Percentiles rank a stretch among this genome's conserved stretches.
phyloP scores from a whole-genome alignment of 2,888 invertebrate genomes.

The Teinopalpus imperialis region DNA sequence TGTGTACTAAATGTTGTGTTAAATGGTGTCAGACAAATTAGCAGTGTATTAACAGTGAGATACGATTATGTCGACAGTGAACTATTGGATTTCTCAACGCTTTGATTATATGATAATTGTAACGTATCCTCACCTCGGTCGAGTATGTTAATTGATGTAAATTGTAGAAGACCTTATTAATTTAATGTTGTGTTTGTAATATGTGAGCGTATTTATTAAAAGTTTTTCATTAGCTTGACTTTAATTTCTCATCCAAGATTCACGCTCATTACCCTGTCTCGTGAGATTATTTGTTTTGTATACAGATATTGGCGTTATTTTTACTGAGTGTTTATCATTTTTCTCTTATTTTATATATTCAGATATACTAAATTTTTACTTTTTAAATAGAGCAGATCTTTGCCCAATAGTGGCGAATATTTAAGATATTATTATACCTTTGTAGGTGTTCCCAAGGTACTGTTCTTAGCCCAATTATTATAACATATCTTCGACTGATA shows the following conservation, averaged over 20 bases:
- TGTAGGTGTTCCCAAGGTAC: too few relatives aligned
- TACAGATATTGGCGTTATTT: too few relatives aligned
- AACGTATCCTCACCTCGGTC: not conserved
- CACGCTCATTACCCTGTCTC: too few relatives aligned
- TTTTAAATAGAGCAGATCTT: too few relatives aligned
- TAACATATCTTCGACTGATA: too few relatives aligned
- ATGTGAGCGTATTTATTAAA: constrained; percentile 68
- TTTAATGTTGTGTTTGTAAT: constrained; percentile 67
- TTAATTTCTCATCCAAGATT: constrained; percentile 37
- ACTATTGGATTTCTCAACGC: constrained; percentile 6
- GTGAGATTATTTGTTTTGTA: too few relatives aligned
- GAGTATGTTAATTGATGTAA: constrained; percentile 12
- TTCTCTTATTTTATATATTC: too few relatives aligned
- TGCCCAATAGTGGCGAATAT: too few relatives aligned
- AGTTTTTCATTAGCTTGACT: constrained; percentile 49
- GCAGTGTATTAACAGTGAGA: not conserved
- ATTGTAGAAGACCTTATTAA: constrained; percentile 39
- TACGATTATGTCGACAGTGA: not conserved
- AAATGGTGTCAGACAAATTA: constrained; percentile 9
- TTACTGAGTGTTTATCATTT: too few relatives aligned
- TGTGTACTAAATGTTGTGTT: constrained; percentile 21
- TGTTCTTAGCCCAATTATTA: too few relatives aligned
- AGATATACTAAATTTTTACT: too few relatives aligned
- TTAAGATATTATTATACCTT: too few relatives aligned
- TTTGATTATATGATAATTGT: constrained; percentile 4